Conservation (phyloP, 2,797 vertebrate genomes). For the Holocentrus rufus region DNA sequence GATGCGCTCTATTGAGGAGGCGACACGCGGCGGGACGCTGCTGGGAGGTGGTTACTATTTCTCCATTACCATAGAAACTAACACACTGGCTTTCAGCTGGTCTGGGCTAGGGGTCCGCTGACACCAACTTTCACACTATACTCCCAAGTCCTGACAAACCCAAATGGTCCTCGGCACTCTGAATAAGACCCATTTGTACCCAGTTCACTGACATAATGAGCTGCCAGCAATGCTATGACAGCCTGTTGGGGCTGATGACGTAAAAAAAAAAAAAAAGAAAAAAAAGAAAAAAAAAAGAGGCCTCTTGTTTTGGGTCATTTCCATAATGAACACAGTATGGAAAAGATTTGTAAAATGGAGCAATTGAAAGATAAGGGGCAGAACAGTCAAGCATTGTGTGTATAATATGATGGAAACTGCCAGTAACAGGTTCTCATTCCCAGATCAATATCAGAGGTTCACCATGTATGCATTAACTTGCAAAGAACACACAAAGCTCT, state of each 20-base stretch:
- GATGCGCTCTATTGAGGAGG: conserved; percentile 98
- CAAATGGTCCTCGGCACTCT: conserved; percentile 88
- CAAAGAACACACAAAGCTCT: not conserved
- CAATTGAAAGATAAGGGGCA: conserved; percentile 8
- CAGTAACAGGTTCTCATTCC: not conserved
- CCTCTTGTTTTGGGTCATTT: conserved; percentile 48
- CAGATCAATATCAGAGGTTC: conserved; percentile 8
- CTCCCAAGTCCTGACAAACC: conserved; percentile 87
- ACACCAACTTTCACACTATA: conserved; percentile 88
- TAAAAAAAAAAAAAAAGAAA: conserved; percentile 47
- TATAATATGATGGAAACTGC: too few species aligned
- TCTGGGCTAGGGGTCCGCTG: conserved; percentile 86
- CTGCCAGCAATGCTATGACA: conserved; percentile 77
- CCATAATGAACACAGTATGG: conserved; percentile 41
- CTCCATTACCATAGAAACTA: conserved; percentile 97
- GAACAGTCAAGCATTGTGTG: not conserved
- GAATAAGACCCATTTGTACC: conserved; percentile 96
- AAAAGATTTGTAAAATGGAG: conserved; percentile 17
- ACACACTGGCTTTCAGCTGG: conserved; percentile 94
- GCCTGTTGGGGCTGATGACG: conserved; percentile 39
- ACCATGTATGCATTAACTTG: not conserved
- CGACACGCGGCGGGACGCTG: conserved; percentile 96
- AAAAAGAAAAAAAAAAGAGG: conserved; percentile 45
- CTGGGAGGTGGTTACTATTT: conserved; percentile 95
- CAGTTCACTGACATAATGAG: conserved; percentile 92